These are phyloP conservation scores for Siderastrea siderea DNA, from an alignment of 92 coral and sea anemone species.

Conservation along the genomic window DNA sequence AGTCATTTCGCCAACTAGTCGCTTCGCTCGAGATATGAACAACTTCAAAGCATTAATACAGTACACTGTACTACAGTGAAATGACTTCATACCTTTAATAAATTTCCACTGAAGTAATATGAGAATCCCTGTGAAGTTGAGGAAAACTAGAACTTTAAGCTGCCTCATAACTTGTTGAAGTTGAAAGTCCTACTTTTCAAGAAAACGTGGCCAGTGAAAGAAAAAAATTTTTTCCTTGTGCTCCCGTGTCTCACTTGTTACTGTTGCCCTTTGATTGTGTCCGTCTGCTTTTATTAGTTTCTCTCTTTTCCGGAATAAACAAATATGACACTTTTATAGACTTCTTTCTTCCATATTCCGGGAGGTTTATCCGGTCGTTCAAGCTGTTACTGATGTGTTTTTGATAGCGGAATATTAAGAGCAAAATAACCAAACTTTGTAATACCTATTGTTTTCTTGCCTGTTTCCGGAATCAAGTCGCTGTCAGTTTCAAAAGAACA, in stretches of 20 bases:
- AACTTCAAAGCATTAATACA: neutral
- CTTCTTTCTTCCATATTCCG: slow-evolving; percentile 35
- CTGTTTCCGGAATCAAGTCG: slow-evolving; percentile 2
- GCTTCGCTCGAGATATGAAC: too few relatives aligned
- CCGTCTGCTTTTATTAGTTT: slow-evolving; percentile 12
- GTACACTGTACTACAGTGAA: neutral
- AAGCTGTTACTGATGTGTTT: neutral
- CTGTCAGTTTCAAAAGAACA: neutral
- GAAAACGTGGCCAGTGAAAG: neutral
- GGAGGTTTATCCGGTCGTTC: slow-evolving; percentile 25
- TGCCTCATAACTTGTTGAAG: neutral
- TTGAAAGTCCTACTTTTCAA: neutral
- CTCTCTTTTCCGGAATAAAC: slow-evolving; percentile 28
- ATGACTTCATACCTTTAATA: slow-evolving; percentile 9
- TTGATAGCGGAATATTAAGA: slow-evolving; percentile 10
- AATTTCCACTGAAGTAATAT: neutral
- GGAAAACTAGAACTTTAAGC: neutral
- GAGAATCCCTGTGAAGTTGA: neutral
- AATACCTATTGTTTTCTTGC: neutral
- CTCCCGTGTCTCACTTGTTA: too few relatives aligned
- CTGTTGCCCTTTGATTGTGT: neutral
- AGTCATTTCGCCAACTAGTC: too few relatives aligned
- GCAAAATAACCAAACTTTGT: slow-evolving; percentile 4
- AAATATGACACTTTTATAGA: slow-evolving; percentile 38
- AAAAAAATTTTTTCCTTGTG: neutral